Evolutionary conservation across 2,113 vertebrate genomes (phyloP).

Genomic region (Leiothrix lutea): DNA sequence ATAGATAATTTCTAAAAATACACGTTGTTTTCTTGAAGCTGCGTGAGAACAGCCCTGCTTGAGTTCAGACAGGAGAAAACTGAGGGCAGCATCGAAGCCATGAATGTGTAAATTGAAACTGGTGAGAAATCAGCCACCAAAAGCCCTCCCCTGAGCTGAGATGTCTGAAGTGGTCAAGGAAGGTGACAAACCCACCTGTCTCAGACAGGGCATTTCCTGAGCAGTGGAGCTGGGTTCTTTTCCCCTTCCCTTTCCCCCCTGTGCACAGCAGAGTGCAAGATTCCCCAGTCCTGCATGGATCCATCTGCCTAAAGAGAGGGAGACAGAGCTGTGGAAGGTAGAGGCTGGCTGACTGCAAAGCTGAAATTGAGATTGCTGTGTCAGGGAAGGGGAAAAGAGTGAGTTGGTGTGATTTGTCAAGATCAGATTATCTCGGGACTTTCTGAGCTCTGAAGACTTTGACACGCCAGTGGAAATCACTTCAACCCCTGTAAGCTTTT

Average conservation of each 20-base stretch:
- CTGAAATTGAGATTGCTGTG: not conserved
- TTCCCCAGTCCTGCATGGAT: not conserved
- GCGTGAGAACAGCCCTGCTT: too few species aligned
- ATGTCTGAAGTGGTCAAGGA: not conserved
- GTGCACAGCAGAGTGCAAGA: fast-evolving
- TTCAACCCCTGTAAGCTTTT: not conserved
- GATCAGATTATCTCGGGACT: not conserved
- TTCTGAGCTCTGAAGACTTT: not conserved
- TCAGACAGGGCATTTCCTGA: not conserved
- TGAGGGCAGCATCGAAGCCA: too few species aligned
- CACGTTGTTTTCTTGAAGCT: too few species aligned
- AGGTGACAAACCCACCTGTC: not conserved
- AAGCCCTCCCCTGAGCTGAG: too few species aligned
- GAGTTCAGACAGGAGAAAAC: too few species aligned
- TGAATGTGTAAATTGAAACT: not conserved
- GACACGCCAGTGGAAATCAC: not conserved
- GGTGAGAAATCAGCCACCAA: not conserved
- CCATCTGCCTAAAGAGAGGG: fast-evolving
- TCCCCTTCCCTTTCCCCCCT: not conserved
- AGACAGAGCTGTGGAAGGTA: not conserved
- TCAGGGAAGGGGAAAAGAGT: not conserved
- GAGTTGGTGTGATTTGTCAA: not conserved
- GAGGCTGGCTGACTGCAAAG: not conserved
- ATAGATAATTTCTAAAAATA: too few species aligned
- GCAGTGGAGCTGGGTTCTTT: not conserved